phyloP scores from a whole-genome alignment of 1,140 invertebrate species.

The Planococcus citri region DNA sequence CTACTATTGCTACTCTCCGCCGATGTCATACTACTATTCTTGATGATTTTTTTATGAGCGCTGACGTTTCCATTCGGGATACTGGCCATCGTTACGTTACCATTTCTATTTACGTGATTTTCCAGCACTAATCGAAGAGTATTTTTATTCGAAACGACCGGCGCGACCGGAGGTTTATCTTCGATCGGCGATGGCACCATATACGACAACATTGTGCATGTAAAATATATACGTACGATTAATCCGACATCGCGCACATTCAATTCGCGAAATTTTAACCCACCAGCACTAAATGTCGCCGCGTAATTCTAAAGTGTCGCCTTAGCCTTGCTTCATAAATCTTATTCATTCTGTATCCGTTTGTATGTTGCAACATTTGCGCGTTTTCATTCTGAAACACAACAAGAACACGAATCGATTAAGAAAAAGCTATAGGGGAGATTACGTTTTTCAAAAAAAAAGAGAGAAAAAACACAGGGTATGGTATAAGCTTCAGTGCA shows the following conservation, averaged over 20 bases:
- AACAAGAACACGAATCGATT: too few species aligned
- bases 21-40: neutral
- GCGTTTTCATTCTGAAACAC: too few species aligned
- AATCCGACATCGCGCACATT: neutral
- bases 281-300: too few species aligned
- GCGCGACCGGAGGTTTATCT: neutral
- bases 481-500: too few species aligned
- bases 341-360: neutral
- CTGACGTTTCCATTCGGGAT: neutral
- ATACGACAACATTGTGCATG: neutral
- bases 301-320: neutral
- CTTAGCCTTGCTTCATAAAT: neutral
- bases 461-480: too few species aligned
- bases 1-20: conserved; percentile 9
- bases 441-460: too few species aligned
- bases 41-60: conserved; percentile 3
- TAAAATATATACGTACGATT: too few species aligned
- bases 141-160: conserved; percentile 14
- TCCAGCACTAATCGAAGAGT: neutral
- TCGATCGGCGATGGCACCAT: conserved; percentile 14
- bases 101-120: neutral
- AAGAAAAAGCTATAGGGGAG: too few species aligned
- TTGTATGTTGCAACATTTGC: too few species aligned
- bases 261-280: neutral
- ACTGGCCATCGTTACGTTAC: neutral